A percentile compares a stretch with the other conserved stretches of the same genome.
Evolutionary conservation across 1,140 invertebrate genomes (phyloP).

Genomic region (Scaptomyza montana): DNA sequence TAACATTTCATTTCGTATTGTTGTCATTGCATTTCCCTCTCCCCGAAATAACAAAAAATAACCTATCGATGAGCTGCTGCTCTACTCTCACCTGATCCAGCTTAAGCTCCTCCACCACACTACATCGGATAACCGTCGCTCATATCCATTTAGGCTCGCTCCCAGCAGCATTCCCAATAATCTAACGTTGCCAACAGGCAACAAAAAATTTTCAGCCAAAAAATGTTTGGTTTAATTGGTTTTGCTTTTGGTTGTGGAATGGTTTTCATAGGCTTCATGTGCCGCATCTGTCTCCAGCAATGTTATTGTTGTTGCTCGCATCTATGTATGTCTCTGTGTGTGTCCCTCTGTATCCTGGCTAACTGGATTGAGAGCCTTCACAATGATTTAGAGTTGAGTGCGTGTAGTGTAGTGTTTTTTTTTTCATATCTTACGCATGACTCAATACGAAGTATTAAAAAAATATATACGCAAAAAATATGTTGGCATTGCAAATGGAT

Average conservation of each 20-base stretch:
- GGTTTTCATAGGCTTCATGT: slow-evolving; percentile 35
- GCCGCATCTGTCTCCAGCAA: slow-evolving; percentile 23
- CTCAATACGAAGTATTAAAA: neutral
- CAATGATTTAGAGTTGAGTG: slow-evolving; percentile 2
- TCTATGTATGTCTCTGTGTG: neutral
- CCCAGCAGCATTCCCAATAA: slow-evolving; percentile 26
- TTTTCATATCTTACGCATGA: neutral
- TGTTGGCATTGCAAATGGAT: too few relatives aligned
- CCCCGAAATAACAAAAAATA: neutral
- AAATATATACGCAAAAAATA: too few relatives aligned
- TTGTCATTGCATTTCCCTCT: slow-evolving; percentile 51
- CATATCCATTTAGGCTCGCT: slow-evolving; percentile 44
- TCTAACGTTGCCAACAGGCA: slow-evolving; percentile 52
- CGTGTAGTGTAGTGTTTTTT: neutral
- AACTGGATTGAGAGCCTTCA: slow-evolving; percentile 12
- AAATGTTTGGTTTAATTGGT: slow-evolving; percentile 82
- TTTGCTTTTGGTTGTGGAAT: slow-evolving; percentile 73
- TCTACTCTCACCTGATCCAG: slow-evolving; percentile 6
- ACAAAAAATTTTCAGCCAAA: slow-evolving; percentile 54
- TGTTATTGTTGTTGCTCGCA: slow-evolving; percentile 29
- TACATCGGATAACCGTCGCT: slow-evolving; percentile 20
- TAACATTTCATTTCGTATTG: slow-evolving; percentile 74
- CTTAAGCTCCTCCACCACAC: neutral
- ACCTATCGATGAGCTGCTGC: neutral
- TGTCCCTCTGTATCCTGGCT: neutral